Evolutionary conservation across 2,797 vertebrate genomes (phyloP).

Genomic region (Antennarius maculatus): DNA sequence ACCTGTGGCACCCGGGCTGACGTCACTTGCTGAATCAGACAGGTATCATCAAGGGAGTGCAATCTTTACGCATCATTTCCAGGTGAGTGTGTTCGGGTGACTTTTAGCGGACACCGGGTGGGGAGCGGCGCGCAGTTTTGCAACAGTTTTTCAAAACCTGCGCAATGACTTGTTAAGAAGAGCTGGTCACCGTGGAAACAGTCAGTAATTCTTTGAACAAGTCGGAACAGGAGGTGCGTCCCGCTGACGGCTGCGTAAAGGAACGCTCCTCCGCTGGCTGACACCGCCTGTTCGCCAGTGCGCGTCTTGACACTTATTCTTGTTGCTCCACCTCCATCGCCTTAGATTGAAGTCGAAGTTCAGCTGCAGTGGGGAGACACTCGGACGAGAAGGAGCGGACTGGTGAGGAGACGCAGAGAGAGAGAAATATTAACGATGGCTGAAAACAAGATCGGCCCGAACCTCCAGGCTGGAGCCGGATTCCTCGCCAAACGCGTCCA

Average conservation of each 20-base stretch:
- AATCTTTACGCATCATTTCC: constrained; percentile 44
- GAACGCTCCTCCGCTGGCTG: background rate
- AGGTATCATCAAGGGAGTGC: constrained; percentile 15
- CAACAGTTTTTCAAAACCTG: background rate
- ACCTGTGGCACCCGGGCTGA: background rate
- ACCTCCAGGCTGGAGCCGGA: constrained; percentile 87
- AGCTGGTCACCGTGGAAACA: background rate
- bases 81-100: constrained; percentile 44
- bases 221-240: constrained; percentile 28
- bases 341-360: constrained; percentile 15
- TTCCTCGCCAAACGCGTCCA: constrained; percentile 91
- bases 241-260: background rate
- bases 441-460: constrained; percentile 83
- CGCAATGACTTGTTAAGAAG: background rate
- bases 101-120: background rate
- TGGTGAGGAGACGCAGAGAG: background rate
- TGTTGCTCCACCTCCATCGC: constrained; percentile 64
- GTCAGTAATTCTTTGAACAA: constrained; percentile 7
- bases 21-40: constrained; percentile 44
- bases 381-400: constrained; percentile 45
- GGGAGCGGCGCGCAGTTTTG: background rate
- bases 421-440: constrained; percentile 80
- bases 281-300: background rate
- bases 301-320: constrained; percentile 3
- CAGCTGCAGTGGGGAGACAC: background rate